Evolutionary conservation across 2,797 vertebrate species (phyloP).

Genomic region (Phalanger gymnotis): DNA sequence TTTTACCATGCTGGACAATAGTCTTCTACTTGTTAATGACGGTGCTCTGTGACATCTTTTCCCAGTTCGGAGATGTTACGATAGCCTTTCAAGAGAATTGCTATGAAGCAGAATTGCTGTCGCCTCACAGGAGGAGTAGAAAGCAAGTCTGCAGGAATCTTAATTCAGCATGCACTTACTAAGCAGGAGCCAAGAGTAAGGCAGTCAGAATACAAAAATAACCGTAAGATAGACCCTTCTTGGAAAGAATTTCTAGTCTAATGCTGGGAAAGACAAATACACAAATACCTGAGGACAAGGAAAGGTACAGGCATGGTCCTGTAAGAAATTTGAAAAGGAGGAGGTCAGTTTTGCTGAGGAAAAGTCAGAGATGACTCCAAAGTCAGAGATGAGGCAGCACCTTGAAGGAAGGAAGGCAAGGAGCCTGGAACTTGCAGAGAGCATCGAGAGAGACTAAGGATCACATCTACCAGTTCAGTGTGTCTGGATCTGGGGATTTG

Average conservation of each 20-base stretch:
- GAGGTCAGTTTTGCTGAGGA: neutral
- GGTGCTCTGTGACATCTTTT: neutral
- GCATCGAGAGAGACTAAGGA: neutral
- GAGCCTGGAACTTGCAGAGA: neutral
- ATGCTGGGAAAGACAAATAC: neutral
- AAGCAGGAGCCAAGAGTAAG: neutral
- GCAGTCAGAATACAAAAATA: neutral
- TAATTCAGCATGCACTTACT: neutral
- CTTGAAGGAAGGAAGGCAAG: neutral
- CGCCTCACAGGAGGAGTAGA: neutral
- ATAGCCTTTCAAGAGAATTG: constrained; percentile 21
- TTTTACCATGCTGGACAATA: neutral
- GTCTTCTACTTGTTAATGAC: neutral
- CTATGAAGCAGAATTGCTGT: neutral
- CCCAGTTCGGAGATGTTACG: too few species aligned
- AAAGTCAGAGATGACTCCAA: neutral
- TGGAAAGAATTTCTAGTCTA: neutral
- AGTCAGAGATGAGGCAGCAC: neutral
- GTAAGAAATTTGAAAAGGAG: neutral
- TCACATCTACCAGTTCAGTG: neutral
- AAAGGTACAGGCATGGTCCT: neutral
- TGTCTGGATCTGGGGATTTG: neutral
- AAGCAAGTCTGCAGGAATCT: neutral
- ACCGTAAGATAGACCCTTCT: neutral
- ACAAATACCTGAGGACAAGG: neutral